Conservation (phyloP, 2,113 vertebrate genomes). For the Rhinogobius similis region DNA sequence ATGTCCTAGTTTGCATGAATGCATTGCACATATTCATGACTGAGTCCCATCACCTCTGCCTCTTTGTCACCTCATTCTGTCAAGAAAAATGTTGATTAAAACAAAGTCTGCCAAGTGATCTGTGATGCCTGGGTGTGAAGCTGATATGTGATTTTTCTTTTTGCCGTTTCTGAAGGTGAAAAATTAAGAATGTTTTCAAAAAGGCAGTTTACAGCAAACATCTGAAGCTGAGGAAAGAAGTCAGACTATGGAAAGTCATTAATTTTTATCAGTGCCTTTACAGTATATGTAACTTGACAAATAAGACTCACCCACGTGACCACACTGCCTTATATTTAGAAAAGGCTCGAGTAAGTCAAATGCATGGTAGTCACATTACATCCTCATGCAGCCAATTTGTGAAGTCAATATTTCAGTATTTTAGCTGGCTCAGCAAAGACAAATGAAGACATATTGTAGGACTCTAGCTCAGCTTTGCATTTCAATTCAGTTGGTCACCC, state of each 20-base stretch:
- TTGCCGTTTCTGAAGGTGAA: no score
- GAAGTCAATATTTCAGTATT: neutral
- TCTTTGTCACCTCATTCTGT: constrained; percentile 32
- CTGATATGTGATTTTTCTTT: constrained; percentile 29
- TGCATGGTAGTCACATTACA: neutral
- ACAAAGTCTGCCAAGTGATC: constrained; percentile 52
- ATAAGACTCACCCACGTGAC: constrained; percentile 34
- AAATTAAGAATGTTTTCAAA: no score
- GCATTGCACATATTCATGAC: neutral
- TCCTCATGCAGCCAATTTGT: constrained; percentile 5
- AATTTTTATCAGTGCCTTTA: constrained; percentile 75
- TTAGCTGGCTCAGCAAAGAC: neutral
- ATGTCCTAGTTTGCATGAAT: constrained; percentile 15
- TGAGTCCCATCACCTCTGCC: constrained; percentile 32
- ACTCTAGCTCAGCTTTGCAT: neutral
- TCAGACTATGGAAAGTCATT: constrained; percentile 69
- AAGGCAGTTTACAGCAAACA: constrained; percentile 4
- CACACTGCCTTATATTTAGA: neutral
- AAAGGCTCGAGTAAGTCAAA: neutral
- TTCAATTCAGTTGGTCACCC: neutral
- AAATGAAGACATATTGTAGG: constrained; percentile 4
- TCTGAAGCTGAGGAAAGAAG: constrained; percentile 38
- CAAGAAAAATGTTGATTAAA: constrained; percentile 73
- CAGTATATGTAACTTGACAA: constrained; percentile 66
- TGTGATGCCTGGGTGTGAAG: constrained; percentile 36